Evolutionary conservation across 2,113 vertebrate species (phyloP), one percentile per base, ranked within the genome.

Genomic region (Festucalex cinctus): DNA sequence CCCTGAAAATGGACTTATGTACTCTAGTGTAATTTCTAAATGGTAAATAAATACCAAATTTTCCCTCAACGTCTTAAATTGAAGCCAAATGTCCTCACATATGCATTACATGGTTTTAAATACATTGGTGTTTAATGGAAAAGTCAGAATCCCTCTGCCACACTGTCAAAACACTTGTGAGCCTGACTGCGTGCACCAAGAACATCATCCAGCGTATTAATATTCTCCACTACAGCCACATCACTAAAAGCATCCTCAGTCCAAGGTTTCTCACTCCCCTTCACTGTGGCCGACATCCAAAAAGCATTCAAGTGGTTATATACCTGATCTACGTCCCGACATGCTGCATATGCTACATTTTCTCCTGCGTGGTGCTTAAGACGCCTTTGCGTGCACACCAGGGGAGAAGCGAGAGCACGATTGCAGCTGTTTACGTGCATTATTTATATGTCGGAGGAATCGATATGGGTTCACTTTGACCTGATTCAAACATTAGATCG

Each of bases 381-480:
- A 12, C 26, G 22, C 19, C 60, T 41, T 41, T 62, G 37, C 39
- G n/a, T 44, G 39, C 24, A 28, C 39, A 3, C 57, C 12, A 36
- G 32, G 8, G 32, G 35, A 28, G 26, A 67, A 44, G 59, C 26
- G 22, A 56, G 20, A 60, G 16, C 26, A 20, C 35, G 12, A 67
- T 3, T n/a, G 46, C 7, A 46, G 32, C 64, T 58, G 56, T 73
- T 69, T 61, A 71, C 19, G 39, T 35, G 41, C 26, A 57, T 71
- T 61, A 66, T 66, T 79, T 9, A 65, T 74, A 68, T 58, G 43
- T 69, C 10, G 17, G 57, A 66, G 46, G 16, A 76, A 77, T 81
- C 71, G 64, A 79, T 65, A 79, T 3, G 24, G 16, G 1, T 12
- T 22, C 3, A 62, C 41, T 64, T n/a, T 61, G 41, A 63, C 19